These are phyloP conservation scores for Boulengeromyrus knoepffleri DNA, from an alignment of 2,113 vertebrate species.

Conservation along the genomic window DNA sequence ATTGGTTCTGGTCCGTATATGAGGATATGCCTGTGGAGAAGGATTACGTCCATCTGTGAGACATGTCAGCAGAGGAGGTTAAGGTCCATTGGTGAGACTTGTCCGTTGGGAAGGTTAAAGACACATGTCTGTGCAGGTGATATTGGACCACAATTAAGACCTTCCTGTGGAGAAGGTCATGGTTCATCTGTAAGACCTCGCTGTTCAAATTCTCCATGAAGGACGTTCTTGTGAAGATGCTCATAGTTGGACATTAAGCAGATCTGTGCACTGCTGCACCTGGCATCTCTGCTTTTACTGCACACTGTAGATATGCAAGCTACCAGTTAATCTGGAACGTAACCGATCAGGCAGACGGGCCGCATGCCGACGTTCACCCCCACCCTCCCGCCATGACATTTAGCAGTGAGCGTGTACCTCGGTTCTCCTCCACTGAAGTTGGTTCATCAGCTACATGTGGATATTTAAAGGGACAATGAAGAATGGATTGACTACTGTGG, in stretches of 20 bases:
- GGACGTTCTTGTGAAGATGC: not conserved
- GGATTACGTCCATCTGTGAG: not conserved
- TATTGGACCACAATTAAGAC: not conserved
- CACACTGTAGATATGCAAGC: not conserved
- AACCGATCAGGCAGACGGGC: not conserved
- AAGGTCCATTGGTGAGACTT: not conserved
- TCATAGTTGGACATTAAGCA: not conserved
- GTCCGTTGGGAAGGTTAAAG: not conserved
- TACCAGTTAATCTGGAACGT: not conserved
- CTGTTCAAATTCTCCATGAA: not conserved
- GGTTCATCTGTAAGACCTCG: not conserved
- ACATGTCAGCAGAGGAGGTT: not conserved
- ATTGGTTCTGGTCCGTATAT: not conserved
- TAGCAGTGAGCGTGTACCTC: not conserved
- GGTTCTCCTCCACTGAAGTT: not conserved
- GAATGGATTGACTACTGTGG: not conserved
- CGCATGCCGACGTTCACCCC: not conserved
- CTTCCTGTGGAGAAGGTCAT: not conserved
- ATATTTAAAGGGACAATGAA: constrained; percentile 4
- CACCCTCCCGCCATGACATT: not conserved
- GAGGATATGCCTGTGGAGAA: not conserved
- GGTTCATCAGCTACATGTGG: not conserved
- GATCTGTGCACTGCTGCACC: not conserved
- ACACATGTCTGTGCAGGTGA: not conserved
- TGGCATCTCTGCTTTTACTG: not conserved